Evolutionary conservation across 2,888 invertebrate genomes (phyloP).

Genomic region (Patella depressa): DNA sequence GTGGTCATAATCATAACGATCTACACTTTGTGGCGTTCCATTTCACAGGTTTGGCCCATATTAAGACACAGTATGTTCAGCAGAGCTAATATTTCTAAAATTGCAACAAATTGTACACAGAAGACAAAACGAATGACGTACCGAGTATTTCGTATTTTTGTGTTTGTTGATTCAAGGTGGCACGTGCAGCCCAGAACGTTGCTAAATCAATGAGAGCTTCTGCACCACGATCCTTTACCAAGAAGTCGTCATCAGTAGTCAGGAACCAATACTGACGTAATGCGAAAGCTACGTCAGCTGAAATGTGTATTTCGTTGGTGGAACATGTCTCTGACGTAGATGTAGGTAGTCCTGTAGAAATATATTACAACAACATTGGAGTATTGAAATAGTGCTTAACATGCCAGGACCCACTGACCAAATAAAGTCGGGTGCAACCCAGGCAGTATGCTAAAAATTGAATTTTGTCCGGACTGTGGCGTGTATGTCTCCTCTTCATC

Average conservation of each 20-base stretch:
- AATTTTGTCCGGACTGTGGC: too few species aligned
- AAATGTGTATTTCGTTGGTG: conserved; percentile 53
- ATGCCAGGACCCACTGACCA: too few species aligned
- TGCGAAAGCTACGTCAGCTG: conserved; percentile 63
- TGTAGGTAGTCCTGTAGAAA: conserved; percentile 29
- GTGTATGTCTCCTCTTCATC: too few species aligned
- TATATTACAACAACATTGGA: background rate
- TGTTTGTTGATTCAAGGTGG: conserved; percentile 41
- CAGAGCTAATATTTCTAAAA: too few species aligned
- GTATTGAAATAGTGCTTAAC: too few species aligned
- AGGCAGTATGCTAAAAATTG: too few species aligned
- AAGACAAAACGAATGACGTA: conserved; percentile 28
- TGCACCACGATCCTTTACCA: conserved; percentile 49
- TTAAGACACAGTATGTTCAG: too few species aligned
- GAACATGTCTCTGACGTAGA: conserved; percentile 26
- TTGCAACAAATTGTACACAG: too few species aligned
- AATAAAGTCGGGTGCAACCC: too few species aligned
- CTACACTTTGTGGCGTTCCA: too few species aligned
- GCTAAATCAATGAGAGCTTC: conserved; percentile 63
- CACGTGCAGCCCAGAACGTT: conserved; percentile 58
- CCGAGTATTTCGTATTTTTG: conserved; percentile 62
- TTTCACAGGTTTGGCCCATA: too few species aligned
- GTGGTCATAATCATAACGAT: too few species aligned
- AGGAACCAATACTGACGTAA: conserved; percentile 64
- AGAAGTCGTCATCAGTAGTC: conserved; percentile 60